phyloP scores from a whole-genome alignment of 53 echinoderm and acorn worm genomes.

The Stichopus horrens region DNA sequence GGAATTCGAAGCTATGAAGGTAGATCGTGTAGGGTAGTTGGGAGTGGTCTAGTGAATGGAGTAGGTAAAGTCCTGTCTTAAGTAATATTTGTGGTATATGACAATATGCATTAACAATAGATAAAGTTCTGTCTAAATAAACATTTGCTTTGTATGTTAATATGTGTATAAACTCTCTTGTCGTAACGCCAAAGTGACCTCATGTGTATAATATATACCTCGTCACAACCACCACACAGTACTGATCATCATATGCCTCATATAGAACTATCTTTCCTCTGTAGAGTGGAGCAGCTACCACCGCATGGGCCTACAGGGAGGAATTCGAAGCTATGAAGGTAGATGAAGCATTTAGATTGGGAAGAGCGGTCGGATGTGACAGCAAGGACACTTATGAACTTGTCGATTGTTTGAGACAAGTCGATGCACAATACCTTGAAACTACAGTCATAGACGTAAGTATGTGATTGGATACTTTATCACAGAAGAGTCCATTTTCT shows the following conservation, averaged over 20 bases:
- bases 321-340: slow-evolving; percentile 18
- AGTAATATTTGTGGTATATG: too few relatives aligned
- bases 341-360: slow-evolving; percentile 1
- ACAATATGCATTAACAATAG: too few relatives aligned
- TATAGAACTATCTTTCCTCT: neutral
- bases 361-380: slow-evolving; percentile 33
- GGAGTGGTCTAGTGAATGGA: too few relatives aligned
- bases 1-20: too few relatives aligned
- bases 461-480: neutral
- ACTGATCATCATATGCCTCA: neutral
- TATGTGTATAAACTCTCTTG: too few relatives aligned
- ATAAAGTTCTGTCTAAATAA: too few relatives aligned
- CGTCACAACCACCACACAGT: neutral
- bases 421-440: slow-evolving; percentile 26
- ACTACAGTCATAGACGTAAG: slow-evolving; percentile 33
- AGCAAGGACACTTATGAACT: neutral
- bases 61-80: too few relatives aligned
- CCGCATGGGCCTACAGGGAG: slow-evolving; percentile 47
- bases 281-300: slow-evolving; percentile 50
- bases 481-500: too few relatives aligned
- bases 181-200: too few relatives aligned
- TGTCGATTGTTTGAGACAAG: slow-evolving; percentile 29
- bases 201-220: neutral
- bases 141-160: too few relatives aligned
- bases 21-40: too few relatives aligned